Evolutionary conservation across 2,888 invertebrate genomes (phyloP).

Genomic region (Sisyra nigra): DNA sequence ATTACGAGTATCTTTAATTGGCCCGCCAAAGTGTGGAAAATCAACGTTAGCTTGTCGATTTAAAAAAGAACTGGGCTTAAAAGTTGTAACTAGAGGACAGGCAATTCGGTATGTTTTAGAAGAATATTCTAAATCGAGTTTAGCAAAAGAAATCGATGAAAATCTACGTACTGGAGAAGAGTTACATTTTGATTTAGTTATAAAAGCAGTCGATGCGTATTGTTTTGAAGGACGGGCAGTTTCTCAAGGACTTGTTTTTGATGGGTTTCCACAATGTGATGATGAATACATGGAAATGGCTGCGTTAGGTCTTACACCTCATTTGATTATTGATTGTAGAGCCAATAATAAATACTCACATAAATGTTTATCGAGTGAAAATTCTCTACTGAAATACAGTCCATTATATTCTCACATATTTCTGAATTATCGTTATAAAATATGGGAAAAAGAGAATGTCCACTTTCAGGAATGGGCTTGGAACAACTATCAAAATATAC

Average conservation of each 20-base stretch:
- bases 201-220: slow-evolving; percentile 34
- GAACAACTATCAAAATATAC: slow-evolving; percentile 36
- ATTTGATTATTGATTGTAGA: slow-evolving; percentile 35
- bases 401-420: slow-evolving; percentile 27
- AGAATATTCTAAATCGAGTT: slow-evolving; percentile 32
- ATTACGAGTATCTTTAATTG: slow-evolving; percentile 36
- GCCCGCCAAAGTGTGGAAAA: slow-evolving; percentile 46
- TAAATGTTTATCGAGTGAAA: slow-evolving; percentile 27
- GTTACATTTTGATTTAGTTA: slow-evolving; percentile 28
- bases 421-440: slow-evolving; percentile 27
- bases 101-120: slow-evolving; percentile 33
- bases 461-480: slow-evolving; percentile 32
- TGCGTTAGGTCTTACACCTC: slow-evolving; percentile 36
- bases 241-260: slow-evolving; percentile 41
- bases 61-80: slow-evolving; percentile 33
- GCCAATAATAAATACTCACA: slow-evolving; percentile 24
- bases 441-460: slow-evolving; percentile 26
- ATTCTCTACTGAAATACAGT: slow-evolving; percentile 12
- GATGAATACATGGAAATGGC: slow-evolving; percentile 32
- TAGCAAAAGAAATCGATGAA: slow-evolving; percentile 28
- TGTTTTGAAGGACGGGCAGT: slow-evolving; percentile 30
- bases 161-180: slow-evolving; percentile 28
- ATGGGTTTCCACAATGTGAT: slow-evolving; percentile 41
- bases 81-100: slow-evolving; percentile 35
- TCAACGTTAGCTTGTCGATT: slow-evolving; percentile 37